Conservation (phyloP, 2,113 vertebrate genomes). For the Solea solea region DNA sequence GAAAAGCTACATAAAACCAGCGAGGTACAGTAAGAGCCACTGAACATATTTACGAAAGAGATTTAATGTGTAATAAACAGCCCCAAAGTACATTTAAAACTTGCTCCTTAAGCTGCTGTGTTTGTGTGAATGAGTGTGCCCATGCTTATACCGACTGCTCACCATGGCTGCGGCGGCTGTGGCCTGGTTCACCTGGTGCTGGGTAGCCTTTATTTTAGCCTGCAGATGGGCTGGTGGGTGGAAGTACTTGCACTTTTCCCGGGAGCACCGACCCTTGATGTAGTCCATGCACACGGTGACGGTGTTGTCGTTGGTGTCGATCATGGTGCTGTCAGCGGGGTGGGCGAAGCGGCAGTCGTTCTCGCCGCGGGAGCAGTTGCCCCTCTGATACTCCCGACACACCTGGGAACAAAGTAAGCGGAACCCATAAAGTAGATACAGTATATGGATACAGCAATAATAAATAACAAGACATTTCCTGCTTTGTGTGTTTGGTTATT, state of each 20-base stretch:
- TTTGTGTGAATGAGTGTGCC: slow-evolving; percentile 34
- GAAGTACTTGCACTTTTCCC: slow-evolving; percentile 99
- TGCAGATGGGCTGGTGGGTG: slow-evolving; percentile 97
- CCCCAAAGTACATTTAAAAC: slow-evolving; percentile 2
- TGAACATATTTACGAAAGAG: slow-evolving; percentile 8
- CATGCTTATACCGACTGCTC: slow-evolving; percentile 74
- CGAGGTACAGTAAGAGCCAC: slow-evolving; percentile 36
- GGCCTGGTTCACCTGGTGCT: slow-evolving; percentile 99
- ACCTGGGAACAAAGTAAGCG: slow-evolving; percentile 78
- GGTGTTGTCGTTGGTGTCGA: slow-evolving; percentile 98
- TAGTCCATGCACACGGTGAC: slow-evolving; percentile 99
- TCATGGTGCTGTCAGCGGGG: slow-evolving; percentile 97
- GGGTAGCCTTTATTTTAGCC: slow-evolving; percentile 99
- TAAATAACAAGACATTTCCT: not conserved
- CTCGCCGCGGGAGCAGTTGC: slow-evolving; percentile 96
- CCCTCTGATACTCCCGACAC: slow-evolving; percentile 97
- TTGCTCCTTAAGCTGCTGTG: slow-evolving; percentile 1
- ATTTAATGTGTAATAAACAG: not conserved
- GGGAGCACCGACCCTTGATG: slow-evolving; percentile 98
- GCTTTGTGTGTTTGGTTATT: slow-evolving; percentile 1
- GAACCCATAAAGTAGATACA: not conserved
- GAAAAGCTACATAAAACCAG: slow-evolving; percentile 43
- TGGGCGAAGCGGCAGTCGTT: slow-evolving; percentile 96
- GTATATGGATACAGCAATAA: no score
- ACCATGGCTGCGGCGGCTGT: slow-evolving; percentile 97